Evolutionary conservation across 2,888 invertebrate species (phyloP).

Genomic region (Meiosimyza decipiens): DNA sequence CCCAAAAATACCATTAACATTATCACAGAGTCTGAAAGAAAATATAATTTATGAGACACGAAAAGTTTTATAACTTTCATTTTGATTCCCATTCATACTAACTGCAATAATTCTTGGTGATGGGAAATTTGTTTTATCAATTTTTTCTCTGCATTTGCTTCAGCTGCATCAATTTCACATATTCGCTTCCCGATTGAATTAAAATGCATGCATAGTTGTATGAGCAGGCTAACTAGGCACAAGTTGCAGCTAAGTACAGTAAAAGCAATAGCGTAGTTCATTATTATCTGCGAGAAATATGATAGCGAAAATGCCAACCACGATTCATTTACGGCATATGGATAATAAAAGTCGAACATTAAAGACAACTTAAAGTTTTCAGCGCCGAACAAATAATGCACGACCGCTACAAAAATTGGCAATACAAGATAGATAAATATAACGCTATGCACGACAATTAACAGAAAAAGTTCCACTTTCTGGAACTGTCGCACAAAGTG

Average conservation of each 20-base stretch:
- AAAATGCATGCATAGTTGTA: slow-evolving; percentile 3
- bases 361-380: not conserved
- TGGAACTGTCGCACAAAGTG: not conserved
- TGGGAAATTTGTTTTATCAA: slow-evolving; percentile 12
- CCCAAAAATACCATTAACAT: slow-evolving; percentile 43
- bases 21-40: slow-evolving; percentile 40
- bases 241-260: not conserved
- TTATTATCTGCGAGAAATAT: not conserved
- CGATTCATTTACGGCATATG: too few relatives aligned
- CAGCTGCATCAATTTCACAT: slow-evolving; percentile 33
- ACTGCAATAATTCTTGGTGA: too few relatives aligned
- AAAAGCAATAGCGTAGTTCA: not conserved
- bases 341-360: too few relatives aligned
- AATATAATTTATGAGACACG: too few relatives aligned
- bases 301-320: not conserved
- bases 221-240: not conserved
- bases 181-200: slow-evolving; percentile 17
- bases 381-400: not conserved
- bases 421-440: too few relatives aligned
- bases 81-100: too few relatives aligned
- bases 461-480: not conserved
- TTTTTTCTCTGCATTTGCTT: not conserved
- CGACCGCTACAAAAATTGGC: not conserved
- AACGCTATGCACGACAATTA: not conserved
- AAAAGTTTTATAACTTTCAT: too few relatives aligned